A percentile compares a stretch with the other conserved stretches of the same genome.
Evolutionary conservation across 2,113 vertebrate species (phyloP).

Genomic region (Daubentonia madagascariensis): DNA sequence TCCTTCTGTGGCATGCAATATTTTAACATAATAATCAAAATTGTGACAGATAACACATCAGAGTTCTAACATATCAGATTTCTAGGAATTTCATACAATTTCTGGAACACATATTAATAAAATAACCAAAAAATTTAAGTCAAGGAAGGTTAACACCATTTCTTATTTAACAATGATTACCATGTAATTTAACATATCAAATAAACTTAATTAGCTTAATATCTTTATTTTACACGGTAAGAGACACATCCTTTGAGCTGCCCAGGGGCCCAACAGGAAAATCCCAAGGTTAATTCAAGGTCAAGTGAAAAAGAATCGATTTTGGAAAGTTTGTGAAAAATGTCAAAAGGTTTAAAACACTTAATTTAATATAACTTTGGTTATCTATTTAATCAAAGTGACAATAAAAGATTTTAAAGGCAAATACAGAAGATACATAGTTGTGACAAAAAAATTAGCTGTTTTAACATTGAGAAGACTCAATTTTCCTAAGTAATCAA

Average conservation of each 20-base stretch:
- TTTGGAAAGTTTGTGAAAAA: background rate
- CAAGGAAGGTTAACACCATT: background rate
- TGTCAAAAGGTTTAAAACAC: background rate
- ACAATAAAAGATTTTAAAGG: background rate
- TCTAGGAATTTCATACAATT: background rate
- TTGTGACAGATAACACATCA: background rate
- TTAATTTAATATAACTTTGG: background rate
- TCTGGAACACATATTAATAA: background rate
- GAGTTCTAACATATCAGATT: background rate
- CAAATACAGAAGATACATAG: background rate
- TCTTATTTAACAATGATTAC: background rate
- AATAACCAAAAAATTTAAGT: background rate
- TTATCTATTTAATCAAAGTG: background rate
- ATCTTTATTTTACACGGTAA: background rate
- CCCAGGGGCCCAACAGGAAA: background rate
- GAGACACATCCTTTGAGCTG: background rate
- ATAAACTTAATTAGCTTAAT: background rate
- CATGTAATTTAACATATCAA: background rate
- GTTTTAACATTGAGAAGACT: background rate
- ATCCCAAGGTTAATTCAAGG: background rate
- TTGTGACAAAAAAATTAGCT: background rate
- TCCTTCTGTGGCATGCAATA: background rate
- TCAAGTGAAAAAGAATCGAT: background rate
- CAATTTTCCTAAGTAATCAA: background rate
- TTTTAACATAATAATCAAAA: background rate